Percentiles rank a stretch among this genome's conserved stretches.
These are phyloP conservation scores for Scolanthus callimorphus DNA, from an alignment of 92 coral and sea anemone species.

Conservation along the genomic window DNA sequence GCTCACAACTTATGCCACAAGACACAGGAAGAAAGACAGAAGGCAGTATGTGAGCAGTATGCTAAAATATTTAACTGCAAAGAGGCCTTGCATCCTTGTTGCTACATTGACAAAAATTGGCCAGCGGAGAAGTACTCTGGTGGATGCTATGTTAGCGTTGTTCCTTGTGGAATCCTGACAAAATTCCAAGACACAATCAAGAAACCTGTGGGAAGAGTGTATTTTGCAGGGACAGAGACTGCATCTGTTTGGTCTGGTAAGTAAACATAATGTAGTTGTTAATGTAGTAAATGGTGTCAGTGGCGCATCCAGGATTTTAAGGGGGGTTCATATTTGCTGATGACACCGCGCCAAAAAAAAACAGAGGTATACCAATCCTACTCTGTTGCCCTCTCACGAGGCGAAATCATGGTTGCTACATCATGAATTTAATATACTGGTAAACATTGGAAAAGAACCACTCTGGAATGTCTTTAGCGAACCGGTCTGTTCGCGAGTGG, in stretches of 20 bases:
- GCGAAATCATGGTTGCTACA: too few relatives aligned
- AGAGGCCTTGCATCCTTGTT: constrained; percentile 84
- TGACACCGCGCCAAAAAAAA: too few relatives aligned
- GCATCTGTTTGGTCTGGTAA: constrained; percentile 93
- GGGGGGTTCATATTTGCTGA: too few relatives aligned
- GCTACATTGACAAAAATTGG: constrained; percentile 96
- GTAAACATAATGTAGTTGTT: background rate
- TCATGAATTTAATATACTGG: too few relatives aligned
- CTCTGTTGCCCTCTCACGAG: too few relatives aligned
- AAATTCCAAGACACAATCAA: constrained; percentile 60
- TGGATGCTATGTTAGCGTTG: constrained; percentile 86
- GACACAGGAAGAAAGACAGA: constrained; percentile 86
- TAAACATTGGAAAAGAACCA: too few relatives aligned
- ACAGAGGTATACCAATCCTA: too few relatives aligned
- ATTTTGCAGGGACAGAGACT: constrained; percentile 99
- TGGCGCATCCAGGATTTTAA: too few relatives aligned
- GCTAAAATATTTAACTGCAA: constrained; percentile 73
- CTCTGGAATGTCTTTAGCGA: too few relatives aligned
- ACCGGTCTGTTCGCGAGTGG: too few relatives aligned
- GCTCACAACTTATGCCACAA: constrained; percentile 84
- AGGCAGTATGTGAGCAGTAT: constrained; percentile 90
- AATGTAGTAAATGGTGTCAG: background rate
- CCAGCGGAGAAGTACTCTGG: constrained; percentile 99
- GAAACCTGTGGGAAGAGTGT: constrained; percentile 74
- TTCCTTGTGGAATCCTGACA: constrained; percentile 90